Percentiles rank a stretch among this genome's conserved stretches.
Evolutionary conservation across 2,888 invertebrate species (phyloP).

Genomic region (Formica aserva): DNA sequence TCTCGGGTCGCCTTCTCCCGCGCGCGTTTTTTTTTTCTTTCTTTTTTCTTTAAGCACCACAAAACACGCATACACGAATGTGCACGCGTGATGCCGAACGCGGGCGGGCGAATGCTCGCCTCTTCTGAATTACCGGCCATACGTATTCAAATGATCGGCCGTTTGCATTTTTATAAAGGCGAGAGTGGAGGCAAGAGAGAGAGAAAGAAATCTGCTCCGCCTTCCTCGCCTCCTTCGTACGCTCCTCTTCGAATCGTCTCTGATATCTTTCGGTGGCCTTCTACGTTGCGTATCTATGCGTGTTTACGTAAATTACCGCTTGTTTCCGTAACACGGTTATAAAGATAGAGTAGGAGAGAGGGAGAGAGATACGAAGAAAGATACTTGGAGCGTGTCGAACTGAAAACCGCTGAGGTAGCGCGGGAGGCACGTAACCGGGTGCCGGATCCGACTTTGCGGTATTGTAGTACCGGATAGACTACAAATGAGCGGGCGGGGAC

Average conservation of each 20-base stretch:
- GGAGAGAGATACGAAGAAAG: conserved; percentile 1
- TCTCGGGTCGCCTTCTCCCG: conserved; percentile 39
- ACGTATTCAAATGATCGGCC: conserved; percentile 78
- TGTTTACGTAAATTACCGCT: conserved; percentile 54
- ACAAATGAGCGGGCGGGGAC: conserved; percentile 59
- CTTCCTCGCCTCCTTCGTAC: not conserved
- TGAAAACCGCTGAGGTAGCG: conserved; percentile 61
- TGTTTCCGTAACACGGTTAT: conserved; percentile 53
- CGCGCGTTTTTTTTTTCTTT: conserved; percentile 1
- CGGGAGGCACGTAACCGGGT: conserved; percentile 39
- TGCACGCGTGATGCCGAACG: conserved; percentile 34
- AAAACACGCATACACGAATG: conserved; percentile 22
- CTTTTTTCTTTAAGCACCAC: conserved; percentile 52
- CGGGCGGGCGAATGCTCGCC: conserved; percentile 50
- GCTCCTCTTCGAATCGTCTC: conserved; percentile 16
- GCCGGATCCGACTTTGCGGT: conserved; percentile 54
- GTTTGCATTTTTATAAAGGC: conserved; percentile 70
- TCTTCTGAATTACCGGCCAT: conserved; percentile 75
- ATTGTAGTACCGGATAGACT: conserved; percentile 50
- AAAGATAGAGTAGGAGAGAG: not conserved
- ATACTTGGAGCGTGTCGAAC: conserved; percentile 46
- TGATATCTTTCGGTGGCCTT: conserved; percentile 22
- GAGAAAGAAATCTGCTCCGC: conserved; percentile 5
- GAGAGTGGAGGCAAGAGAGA: conserved; percentile 31
- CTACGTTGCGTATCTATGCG: conserved; percentile 39